A percentile compares a stretch with the other conserved stretches of the same genome.
Conservation (phyloP, 1,140 invertebrate species). For the Aethina tumida region DNA sequence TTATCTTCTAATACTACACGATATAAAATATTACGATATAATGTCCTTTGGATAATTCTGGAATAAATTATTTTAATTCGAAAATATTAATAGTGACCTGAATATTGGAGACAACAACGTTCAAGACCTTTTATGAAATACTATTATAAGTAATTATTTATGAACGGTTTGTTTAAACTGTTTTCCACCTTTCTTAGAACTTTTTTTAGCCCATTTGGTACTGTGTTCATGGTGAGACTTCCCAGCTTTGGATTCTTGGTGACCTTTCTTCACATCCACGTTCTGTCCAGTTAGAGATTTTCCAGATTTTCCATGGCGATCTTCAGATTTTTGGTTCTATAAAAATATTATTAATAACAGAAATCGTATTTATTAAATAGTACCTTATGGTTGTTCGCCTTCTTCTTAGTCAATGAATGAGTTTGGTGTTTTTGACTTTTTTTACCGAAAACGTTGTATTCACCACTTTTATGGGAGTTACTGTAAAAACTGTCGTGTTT, state of each 20-base stretch:
- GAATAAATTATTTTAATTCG: no score
- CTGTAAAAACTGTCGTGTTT: slow-evolving; percentile 32
- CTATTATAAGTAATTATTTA: no score
- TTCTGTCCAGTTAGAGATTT: slow-evolving; percentile 24
- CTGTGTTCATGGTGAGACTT: slow-evolving; percentile 21
- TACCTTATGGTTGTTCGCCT: slow-evolving; percentile 7
- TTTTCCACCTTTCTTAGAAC: slow-evolving; percentile 21
- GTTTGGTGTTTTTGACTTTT: slow-evolving; percentile 15
- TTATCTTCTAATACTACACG: no score
- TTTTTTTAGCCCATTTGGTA: slow-evolving; percentile 25
- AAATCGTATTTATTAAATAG: slow-evolving; percentile 2
- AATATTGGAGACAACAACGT: no score
- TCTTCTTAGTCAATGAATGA: neutral
- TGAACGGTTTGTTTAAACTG: slow-evolving; percentile 16
- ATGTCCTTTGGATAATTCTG: no score
- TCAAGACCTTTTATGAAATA: no score
- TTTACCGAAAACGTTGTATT: slow-evolving; percentile 24
- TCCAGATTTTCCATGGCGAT: slow-evolving; percentile 21
- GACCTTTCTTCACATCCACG: slow-evolving; percentile 19
- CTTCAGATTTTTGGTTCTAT: slow-evolving; percentile 19
- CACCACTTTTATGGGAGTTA: slow-evolving; percentile 28
- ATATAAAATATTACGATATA: no score
- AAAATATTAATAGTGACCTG: no score
- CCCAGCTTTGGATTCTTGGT: slow-evolving; percentile 19
- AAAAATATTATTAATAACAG: slow-evolving; percentile 4